A percentile compares a stretch with the other conserved stretches of the same genome.
phyloP scores from a whole-genome alignment of 2,113 vertebrate genomes.

The Prochilodus magdalenae region DNA sequence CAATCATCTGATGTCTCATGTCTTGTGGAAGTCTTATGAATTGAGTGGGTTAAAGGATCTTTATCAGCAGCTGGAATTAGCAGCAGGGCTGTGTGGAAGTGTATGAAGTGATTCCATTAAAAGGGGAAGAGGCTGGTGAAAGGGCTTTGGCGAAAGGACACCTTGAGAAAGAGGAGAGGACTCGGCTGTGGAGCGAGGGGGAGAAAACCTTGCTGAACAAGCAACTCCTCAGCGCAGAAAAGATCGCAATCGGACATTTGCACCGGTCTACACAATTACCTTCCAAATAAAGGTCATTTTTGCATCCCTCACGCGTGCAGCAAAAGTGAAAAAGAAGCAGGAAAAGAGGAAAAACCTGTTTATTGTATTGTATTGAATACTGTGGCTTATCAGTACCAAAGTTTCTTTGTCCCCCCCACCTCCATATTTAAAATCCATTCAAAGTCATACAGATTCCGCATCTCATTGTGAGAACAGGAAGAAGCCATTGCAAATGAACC shows the following conservation, averaged over 20 bases:
- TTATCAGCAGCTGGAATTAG: slow-evolving; percentile 96
- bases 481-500: neutral
- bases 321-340: neutral
- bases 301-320: slow-evolving; percentile 62
- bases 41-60: slow-evolving; percentile 93
- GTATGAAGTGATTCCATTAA: slow-evolving; percentile 92
- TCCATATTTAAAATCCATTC: neutral
- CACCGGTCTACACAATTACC: slow-evolving; percentile 84
- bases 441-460: neutral
- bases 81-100: slow-evolving; percentile 88
- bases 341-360: slow-evolving; percentile 34
- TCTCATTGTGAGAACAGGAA: neutral
- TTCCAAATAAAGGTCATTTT: slow-evolving; percentile 93
- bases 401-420: neutral
- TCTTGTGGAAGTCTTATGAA: slow-evolving; percentile 94
- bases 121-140: slow-evolving; percentile 80
- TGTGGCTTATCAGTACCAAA: neutral
- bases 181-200: slow-evolving; percentile 86
- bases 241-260: slow-evolving; percentile 95
- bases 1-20: slow-evolving; percentile 93
- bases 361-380: slow-evolving; percentile 60
- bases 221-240: slow-evolving; percentile 80
- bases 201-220: slow-evolving; percentile 95
- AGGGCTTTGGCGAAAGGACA: slow-evolving; percentile 87
- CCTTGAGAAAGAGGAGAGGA: slow-evolving; percentile 90